A percentile compares a stretch with the other conserved stretches of the same genome.
phyloP scores from a whole-genome alignment of 2,797 vertebrate genomes.

The Acrossocheilus fasciatus region DNA sequence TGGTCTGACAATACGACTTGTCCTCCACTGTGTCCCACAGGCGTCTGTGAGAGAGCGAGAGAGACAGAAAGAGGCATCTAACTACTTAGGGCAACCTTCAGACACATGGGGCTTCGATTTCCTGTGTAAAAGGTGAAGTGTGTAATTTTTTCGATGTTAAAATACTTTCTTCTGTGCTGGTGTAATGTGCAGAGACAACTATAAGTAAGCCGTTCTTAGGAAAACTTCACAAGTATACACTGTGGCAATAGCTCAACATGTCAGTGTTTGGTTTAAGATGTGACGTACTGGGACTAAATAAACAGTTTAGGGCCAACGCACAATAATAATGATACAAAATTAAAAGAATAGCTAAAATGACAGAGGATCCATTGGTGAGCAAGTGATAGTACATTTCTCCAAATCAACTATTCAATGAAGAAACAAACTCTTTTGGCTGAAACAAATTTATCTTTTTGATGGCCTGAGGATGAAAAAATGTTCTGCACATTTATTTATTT shows the following conservation, averaged over 20 bases:
- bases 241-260: not conserved
- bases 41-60: slow-evolving; percentile 16
- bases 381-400: too few species aligned
- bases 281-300: too few species aligned
- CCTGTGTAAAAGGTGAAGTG: slow-evolving; percentile 29
- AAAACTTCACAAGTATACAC: not conserved
- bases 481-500: too few species aligned
- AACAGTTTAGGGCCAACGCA: not conserved
- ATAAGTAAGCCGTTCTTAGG: not conserved
- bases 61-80: slow-evolving; percentile 49
- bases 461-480: too few species aligned
- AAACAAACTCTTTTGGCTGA: too few species aligned
- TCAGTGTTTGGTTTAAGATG: not conserved
- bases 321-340: not conserved
- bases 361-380: too few species aligned
- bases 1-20: slow-evolving; percentile 40
- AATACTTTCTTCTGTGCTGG: not conserved
- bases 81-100: slow-evolving; percentile 47
- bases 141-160: slow-evolving; percentile 25
- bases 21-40: slow-evolving; percentile 56
- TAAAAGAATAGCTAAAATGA: not conserved
- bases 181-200: slow-evolving; percentile 22
- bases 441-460: too few species aligned
- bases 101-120: slow-evolving; percentile 59
- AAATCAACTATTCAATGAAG: too few species aligned